Base-by-base conservation (phyloP, 2,888 invertebrate species). In the Pardosa pseudoannulata region DNA sequence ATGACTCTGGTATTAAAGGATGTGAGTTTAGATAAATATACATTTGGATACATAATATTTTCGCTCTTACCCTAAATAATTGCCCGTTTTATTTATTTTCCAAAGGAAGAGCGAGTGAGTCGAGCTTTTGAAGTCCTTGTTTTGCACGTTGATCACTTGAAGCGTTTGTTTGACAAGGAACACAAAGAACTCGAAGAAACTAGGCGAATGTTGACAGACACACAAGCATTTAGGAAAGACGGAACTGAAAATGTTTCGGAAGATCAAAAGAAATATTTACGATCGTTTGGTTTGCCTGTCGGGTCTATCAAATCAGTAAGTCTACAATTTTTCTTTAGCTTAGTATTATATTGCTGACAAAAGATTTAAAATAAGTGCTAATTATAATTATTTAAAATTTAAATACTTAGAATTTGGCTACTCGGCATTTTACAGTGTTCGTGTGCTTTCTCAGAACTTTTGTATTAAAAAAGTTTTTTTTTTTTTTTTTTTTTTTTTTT, bases 41-140 rank as follows among this genome's bases (percentile, higher is more conserved):
- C n/a, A n/a, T n/a, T n/a, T n/a, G n/a, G n/a, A n/a, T n/a, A n/a
- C n/a, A n/a, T n/a, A n/a, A n/a, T n/a, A n/a, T n/a, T n/a, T n/a
- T n/a, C n/a, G n/a, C n/a, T n/a, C n/a, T n/a, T n/a, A n/a, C n/a
- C n/a, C n/a, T n/a, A n/a, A n/a, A n/a, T 36, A 36, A 36, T 36
- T 36, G 9, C 5, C 9, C 36, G 5, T 36, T 7, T 7, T 3
- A 23, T 23, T 56, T 23, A 23, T 56, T 56, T 56, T 56, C 5
- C 3, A 11, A 94, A n/a, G 90, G 94, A 94, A 90, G 92, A 92
- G 83, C 91, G 93, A 50, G 91, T 94, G 79, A 92, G 93, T 31
- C 92, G 93, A 88, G 93, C 93, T 0, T 93, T 94, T 36, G 93
- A 93, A 87, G 91, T 94, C 64, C 93, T 94, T 93, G 91, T 94